phyloP scores from a whole-genome alignment of 2,888 invertebrate species.

The Ctena decussata region DNA sequence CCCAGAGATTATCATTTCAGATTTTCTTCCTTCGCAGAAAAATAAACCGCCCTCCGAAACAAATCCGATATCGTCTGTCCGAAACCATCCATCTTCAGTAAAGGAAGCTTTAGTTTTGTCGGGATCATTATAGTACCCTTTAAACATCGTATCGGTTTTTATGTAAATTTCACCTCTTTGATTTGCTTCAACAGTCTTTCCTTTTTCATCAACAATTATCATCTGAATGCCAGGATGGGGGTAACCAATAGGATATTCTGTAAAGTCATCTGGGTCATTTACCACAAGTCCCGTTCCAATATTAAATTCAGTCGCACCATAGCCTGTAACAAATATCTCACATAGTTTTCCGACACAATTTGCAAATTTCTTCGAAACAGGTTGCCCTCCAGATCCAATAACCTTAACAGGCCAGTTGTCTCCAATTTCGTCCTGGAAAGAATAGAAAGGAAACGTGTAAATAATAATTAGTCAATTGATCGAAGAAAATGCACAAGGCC shows the following conservation, averaged over 20 bases:
- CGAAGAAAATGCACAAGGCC: no score
- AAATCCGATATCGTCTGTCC: slow-evolving; percentile 27
- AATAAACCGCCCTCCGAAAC: slow-evolving; percentile 20
- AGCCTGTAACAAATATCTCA: background rate
- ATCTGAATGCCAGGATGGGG: slow-evolving; percentile 8
- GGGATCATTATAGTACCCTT: slow-evolving; percentile 30
- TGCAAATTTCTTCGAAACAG: slow-evolving; percentile 6
- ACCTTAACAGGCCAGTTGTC: slow-evolving; percentile 22
- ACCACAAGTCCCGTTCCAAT: background rate
- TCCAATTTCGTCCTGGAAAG: slow-evolving; percentile 8
- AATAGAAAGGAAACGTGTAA: no score
- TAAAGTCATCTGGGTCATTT: background rate
- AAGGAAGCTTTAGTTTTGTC: slow-evolving; percentile 14
- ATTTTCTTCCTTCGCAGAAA: slow-evolving; percentile 38
- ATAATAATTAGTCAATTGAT: no score
- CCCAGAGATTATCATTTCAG: slow-evolving; percentile 44
- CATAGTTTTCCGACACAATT: slow-evolving; percentile 16
- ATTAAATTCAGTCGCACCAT: slow-evolving; percentile 30
- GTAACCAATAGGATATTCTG: slow-evolving; percentile 2
- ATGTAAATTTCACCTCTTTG: slow-evolving; percentile 26
- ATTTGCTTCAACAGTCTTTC: slow-evolving; percentile 21
- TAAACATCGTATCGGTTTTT: background rate
- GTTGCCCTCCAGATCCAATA: slow-evolving; percentile 28
- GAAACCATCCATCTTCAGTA: slow-evolving; percentile 32
- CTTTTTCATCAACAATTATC: slow-evolving; percentile 37